Evolutionary conservation across 2,888 invertebrate genomes (phyloP), one percentile per base, ranked within the genome.

Genomic region (Rhamphomyia laevipes): DNA sequence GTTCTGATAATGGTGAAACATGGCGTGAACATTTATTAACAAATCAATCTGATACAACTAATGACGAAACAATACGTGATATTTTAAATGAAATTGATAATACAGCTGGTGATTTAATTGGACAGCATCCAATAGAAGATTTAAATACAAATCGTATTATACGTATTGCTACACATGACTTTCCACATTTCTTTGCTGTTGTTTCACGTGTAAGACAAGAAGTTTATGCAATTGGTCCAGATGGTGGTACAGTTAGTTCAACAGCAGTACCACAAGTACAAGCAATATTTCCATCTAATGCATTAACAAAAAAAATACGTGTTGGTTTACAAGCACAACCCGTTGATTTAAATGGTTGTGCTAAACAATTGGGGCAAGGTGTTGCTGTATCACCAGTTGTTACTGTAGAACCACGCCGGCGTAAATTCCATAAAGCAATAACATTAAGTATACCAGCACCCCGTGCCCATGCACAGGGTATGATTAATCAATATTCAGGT

Each of bases 341-440:
- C 50, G 87, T 96, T 54, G 81, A 86, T 46, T 74, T 85, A n/a
- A 86, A 86, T 58, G 75, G 89, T 52, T 83, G 86, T 45, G 81
- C 86, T 13, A 91, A 94, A 65, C 73, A 92, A 55, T 78, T 96
- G 57, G 99, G 97, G 52, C 93, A 97, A 64, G 87, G 94, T 56
- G 96, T 93, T 30, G 93, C 94, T 15, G 96, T 96, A 23, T 94
- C 95, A 50, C 96, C 99, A 33, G 94, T 99, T 53, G 89, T 99
- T 52, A 99, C 99, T 0, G 94, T 99, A 51, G 99, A 99, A 73
- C 99, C 99, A 13, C 75, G 99, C 45, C 77, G 99, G 45, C 78
- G 99, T 56, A 99, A 99, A 76, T 99, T 99, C 80, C 97, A 99
- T 71, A 93, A 96, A 69, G 90, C 93, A 35, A 99, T 99, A 65